Conservation (phyloP, 2,888 invertebrate species). For the Odontothrips loti region DNA sequence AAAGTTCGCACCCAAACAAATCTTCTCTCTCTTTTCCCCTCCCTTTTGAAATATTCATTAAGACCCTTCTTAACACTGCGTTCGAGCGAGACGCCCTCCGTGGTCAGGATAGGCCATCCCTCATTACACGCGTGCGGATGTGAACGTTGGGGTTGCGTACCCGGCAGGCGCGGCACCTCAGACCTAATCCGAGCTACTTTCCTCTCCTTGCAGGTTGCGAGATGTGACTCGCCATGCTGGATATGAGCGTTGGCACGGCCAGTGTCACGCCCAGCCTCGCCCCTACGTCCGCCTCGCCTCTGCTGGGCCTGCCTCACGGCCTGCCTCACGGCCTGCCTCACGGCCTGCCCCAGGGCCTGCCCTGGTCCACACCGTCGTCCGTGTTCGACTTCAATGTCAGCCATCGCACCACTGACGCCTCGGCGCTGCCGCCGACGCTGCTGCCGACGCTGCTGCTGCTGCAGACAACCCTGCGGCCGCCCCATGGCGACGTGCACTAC, state of each 20-base stretch:
- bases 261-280: neutral
- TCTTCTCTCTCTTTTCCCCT: too few species aligned
- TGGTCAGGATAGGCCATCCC: too few species aligned
- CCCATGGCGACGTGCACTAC: slow-evolving; percentile 30
- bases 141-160: too few species aligned
- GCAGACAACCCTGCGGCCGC: slow-evolving; percentile 29
- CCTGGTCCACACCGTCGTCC: neutral
- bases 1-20: too few species aligned
- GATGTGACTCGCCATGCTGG: slow-evolving; percentile 19
- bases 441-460: slow-evolving; percentile 7
- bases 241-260: slow-evolving; percentile 15
- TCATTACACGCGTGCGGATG: too few species aligned
- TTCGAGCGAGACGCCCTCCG: too few species aligned
- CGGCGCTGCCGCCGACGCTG: slow-evolving; percentile 1
- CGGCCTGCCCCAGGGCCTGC: neutral
- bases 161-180: too few species aligned
- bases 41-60: too few species aligned
- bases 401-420: neutral
- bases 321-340: neutral
- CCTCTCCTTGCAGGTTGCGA: slow-evolving; percentile 4
- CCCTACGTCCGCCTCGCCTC: neutral
- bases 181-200: too few species aligned
- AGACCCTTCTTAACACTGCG: too few species aligned
- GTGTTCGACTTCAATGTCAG: neutral
- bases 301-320: neutral